Conservation (phyloP, 2,797 vertebrate genomes). For the Fratercula arctica region DNA sequence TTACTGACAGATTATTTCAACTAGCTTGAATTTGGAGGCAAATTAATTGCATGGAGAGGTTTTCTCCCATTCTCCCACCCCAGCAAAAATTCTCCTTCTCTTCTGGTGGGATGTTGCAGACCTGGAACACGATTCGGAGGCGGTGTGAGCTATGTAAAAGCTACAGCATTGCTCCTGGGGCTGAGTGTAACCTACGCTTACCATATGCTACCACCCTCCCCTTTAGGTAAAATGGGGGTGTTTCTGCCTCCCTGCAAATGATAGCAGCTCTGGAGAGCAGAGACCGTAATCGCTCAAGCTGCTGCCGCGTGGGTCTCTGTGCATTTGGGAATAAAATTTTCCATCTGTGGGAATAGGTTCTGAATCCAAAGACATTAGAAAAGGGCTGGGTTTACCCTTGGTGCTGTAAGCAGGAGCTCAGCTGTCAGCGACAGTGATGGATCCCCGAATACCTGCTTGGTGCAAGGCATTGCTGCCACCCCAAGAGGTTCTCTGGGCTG, state of each 20-base stretch:
- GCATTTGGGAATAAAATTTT: constrained; percentile 26
- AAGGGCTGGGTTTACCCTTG: background rate
- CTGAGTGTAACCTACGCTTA: background rate
- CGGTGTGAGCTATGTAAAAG: background rate
- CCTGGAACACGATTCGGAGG: rapidly evolving
- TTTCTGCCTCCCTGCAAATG: background rate
- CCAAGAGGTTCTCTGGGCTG: background rate
- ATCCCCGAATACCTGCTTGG: background rate
- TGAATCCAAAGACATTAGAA: background rate
- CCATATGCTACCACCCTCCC: background rate
- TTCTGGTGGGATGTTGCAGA: rapidly evolving
- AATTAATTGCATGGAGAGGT: background rate
- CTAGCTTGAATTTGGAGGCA: background rate
- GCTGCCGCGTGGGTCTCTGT: background rate
- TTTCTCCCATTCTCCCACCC: background rate
- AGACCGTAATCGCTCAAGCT: background rate
- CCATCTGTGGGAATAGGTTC: background rate
- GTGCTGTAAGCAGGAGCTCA: background rate
- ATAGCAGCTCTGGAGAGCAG: background rate
- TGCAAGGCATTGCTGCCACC: background rate
- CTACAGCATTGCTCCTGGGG: background rate
- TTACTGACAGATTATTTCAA: constrained; percentile 46
- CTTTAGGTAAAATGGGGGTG: background rate
- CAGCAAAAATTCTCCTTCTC: background rate
- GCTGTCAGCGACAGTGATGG: background rate